These are phyloP conservation scores for Podargus strigoides DNA, from an alignment of 2,797 vertebrate species.

Conservation along the genomic window DNA sequence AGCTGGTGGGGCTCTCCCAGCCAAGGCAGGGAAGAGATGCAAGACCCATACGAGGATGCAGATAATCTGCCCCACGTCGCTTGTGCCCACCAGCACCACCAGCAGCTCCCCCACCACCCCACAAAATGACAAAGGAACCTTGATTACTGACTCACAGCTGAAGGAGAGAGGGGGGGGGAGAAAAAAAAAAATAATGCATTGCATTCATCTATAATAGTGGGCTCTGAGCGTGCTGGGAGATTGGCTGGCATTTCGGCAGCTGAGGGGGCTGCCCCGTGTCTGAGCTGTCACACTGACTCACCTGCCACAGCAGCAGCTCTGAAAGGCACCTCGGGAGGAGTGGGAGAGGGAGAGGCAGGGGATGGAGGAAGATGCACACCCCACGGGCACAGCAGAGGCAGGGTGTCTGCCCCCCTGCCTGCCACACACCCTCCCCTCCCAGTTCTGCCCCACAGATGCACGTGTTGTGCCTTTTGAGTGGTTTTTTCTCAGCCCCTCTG, in stretches of 20 bases:
- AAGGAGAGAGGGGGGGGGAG: neutral
- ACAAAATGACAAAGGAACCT: slow-evolving; percentile 36
- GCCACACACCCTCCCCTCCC: too few relatives aligned
- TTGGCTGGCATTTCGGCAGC: slow-evolving; percentile 67
- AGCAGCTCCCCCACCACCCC: neutral
- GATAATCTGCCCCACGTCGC: neutral
- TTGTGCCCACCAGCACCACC: neutral
- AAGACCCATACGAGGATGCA: neutral
- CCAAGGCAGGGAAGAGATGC: neutral
- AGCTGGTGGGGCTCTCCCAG: neutral
- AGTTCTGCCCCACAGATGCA: neutral
- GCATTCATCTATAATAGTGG: slow-evolving; percentile 23
- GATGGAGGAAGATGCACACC: neutral
- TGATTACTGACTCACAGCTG: slow-evolving; percentile 57
- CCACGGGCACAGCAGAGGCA: neutral
- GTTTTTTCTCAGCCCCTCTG: neutral
- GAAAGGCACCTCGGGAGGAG: neutral
- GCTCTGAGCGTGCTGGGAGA: slow-evolving; percentile 38
- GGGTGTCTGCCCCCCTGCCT: neutral
- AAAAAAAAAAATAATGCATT: neutral
- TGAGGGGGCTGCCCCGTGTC: slow-evolving; percentile 66
- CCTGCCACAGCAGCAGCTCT: slow-evolving; percentile 39
- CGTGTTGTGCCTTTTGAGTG: rapidly evolving
- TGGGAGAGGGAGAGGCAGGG: neutral
- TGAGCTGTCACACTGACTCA: slow-evolving; percentile 69